Evolutionary conservation across 2,797 vertebrate species (phyloP), one percentile per base, ranked within the genome.

Genomic region (Sebastiscus albofasciatus): DNA sequence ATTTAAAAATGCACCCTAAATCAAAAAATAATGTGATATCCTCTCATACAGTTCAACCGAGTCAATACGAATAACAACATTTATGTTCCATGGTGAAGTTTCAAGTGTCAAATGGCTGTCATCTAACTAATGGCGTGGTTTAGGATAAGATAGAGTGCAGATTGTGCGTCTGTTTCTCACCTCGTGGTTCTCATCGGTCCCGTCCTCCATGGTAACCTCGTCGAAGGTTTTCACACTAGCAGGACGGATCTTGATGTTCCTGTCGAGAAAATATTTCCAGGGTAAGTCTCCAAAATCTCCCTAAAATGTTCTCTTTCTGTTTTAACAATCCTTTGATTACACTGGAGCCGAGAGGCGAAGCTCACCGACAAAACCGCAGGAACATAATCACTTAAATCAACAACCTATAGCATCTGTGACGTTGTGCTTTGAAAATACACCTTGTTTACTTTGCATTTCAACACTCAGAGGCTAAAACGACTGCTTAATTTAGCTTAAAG

Each of bases 161-260:
- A n/a, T 58, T 49, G 34, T 39, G 72, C 9, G 59, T 80, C 72
- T 86, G 65, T 75, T 71, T 80, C 27, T 96, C 87, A 98, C 98
- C 96, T 96, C 96, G 10, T 96, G 94, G 68, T 87, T 90, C 80
- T 95, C 93, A 84, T 95, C 94, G 58, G 83, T 94, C 87, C 95
- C 95, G 14, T 94, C 95, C 84, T 96, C 96, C 92, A 97, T 94
- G 68, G 96, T 95, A 81, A 99, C 95, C 80, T 98, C 97, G 79
- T 97, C 97, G 77, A 98, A 98, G 2, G 97, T 98, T 93, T 97
- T 98, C 89, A 97, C 95, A 68, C 97, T 98, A 61, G 93, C 94
- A 4, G 97, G 97, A 72, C 97, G 95, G 90, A 96, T 95, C 93
- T 97, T 97, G 85, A 96, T 93, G 90, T 91, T 97, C 83, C 97